Evolutionary conservation across 2,113 vertebrate species (phyloP), one percentile per base, ranked within the genome.

Genomic region (Procavia capensis): DNA sequence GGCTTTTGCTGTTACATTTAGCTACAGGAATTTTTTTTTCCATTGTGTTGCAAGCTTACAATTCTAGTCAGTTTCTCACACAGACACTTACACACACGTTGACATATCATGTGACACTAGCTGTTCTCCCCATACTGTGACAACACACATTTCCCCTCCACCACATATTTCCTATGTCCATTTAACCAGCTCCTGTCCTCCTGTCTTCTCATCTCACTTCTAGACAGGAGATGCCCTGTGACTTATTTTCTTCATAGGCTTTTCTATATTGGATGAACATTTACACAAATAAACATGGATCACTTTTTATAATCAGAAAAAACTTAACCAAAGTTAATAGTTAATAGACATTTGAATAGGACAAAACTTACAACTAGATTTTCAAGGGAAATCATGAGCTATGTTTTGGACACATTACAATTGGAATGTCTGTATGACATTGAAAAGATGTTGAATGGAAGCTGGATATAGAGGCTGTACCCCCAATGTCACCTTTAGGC

Each of bases 221-320:
- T n/a, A n/a, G n/a, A n/a, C n/a, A n/a, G n/a, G n/a, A n/a, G 82
- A 96, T 47, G 5, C 27, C 78, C n/a, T n/a, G n/a, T 70, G 9
- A 79, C 39, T 85, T 75, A 59, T 82, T 85, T 88, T 87, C 68
- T 86, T 88, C n/a, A 68, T 36, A 70, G 31, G 54, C 50, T 87
- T 89, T 83, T 93, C 63, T 64, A 85, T 59, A 92, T 87, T 41
- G 50, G 31, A 57, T 87, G 7, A 87, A 39, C 36, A 47, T 47
- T 75, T 94, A 68, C 61, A 36, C 24, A 83, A 85, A 74, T 88
- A 88, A 88, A 10, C n/a, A 84, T 66, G 43, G 1, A 27, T 80
- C 90, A 82, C 31, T 82, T 94, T 94, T 96, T 81, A 85, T 25
- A 96, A 81, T 72, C 50, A 89, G 63, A 47, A 87, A 84, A 96